Base-by-base conservation (phyloP, 2,113 vertebrate genomes). In the Psettodes erumei region DNA sequence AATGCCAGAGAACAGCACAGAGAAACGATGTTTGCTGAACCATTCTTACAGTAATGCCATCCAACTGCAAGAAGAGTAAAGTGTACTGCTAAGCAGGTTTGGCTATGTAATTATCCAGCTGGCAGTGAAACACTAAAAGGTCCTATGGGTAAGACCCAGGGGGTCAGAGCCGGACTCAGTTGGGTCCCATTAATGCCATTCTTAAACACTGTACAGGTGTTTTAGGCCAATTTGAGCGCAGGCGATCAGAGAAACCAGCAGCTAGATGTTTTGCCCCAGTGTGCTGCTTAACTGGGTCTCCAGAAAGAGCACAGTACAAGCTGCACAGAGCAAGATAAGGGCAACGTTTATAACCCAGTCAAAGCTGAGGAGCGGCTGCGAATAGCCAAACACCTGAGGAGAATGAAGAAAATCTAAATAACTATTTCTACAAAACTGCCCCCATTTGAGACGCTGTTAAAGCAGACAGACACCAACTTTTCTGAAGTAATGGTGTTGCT, bases 321-420 rank as follows among this genome's bases (percentile, higher is more conserved):
- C 75, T 70, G 75, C 10, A 2, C 7, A 55, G 65, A 18, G 33
- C 21, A 56, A 53, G 76, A 71, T 71, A 79, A 71, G 40, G 23
- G 19, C 15, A 42, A 18, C 43, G 43, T 69, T 50, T 54, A 25
- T n/a, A 54, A 25, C 21, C n/a, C 15, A 33, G 40, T 70, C 42
- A 16, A 37, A 33, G 38, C 33, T 35, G 47, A 32, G 40, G 77
- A 55, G 54, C 27, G 28, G 62, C 65, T 56, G 9, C 13, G 55
- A 25, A 19, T 69, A 54, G 33, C 21, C n/a, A 30, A 42, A 68
- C 35, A 63, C 42, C 61, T 55, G 47, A 32, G 47, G 74, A 67
- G 35, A 73, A 48, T n/a, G 1, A 2, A 40, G 33, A 59, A 33
- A 37, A 27, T 33, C 4, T 28, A 4, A 27, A 42, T 48, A 11